Percentiles rank a stretch among this genome's conserved stretches.
phyloP scores from a whole-genome alignment of 2,888 invertebrate species.

The Invenusta paracnida region DNA sequence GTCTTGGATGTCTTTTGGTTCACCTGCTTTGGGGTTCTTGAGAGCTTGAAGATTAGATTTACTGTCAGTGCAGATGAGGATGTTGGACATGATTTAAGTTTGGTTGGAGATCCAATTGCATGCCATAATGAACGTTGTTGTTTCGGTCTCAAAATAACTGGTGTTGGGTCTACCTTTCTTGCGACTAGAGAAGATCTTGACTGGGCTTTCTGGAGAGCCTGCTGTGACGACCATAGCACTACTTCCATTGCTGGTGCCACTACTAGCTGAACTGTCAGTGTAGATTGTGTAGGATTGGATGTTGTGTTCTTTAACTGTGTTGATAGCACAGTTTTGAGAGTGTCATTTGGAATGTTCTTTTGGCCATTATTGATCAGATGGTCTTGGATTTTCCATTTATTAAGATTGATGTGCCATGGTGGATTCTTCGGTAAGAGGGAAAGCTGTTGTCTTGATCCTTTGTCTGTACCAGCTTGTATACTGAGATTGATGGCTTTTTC shows the following conservation, averaged over 20 bases:
- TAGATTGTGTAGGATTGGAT: too few relatives aligned
- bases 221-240: too few relatives aligned
- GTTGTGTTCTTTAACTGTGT: neutral
- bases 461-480: too few relatives aligned
- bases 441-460: too few relatives aligned
- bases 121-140: neutral
- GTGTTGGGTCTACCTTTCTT: conserved; percentile 6
- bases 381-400: neutral
- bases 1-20: neutral
- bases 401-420: neutral
- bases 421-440: too few relatives aligned
- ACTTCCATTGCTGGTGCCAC: too few relatives aligned
- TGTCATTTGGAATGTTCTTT: too few relatives aligned
- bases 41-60: neutral
- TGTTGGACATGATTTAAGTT: neutral
- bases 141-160: neutral
- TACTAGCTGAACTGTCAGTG: too few relatives aligned
- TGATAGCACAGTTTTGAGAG: too few relatives aligned
- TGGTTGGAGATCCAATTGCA: neutral
- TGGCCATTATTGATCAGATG: too few relatives aligned
- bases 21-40: neutral
- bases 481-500: neutral
- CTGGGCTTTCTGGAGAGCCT: too few relatives aligned
- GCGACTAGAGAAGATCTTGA: too few relatives aligned
- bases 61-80: neutral